Evolutionary conservation across 2,888 invertebrate species (phyloP).

Genomic region (Odiellus spinosus): DNA sequence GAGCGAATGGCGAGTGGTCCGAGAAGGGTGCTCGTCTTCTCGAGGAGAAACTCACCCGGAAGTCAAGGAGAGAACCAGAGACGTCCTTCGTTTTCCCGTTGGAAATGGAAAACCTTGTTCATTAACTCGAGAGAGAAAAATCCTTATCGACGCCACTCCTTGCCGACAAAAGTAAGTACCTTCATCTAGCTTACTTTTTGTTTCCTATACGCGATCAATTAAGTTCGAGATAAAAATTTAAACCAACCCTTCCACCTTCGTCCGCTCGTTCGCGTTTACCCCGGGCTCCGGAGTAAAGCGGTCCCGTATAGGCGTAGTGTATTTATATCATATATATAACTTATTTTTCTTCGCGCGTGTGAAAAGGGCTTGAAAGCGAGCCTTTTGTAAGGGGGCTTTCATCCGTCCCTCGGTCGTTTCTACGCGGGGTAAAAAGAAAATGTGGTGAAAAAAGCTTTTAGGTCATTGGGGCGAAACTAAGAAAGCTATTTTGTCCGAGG

Average conservation of each 20-base stretch:
- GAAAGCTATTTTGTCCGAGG: background rate
- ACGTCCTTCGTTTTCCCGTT: conserved; percentile 26
- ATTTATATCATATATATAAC: no score
- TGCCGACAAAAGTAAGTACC: background rate
- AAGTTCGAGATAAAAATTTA: no score
- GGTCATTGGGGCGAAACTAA: background rate
- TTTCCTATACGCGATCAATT: no score
- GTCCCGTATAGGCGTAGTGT: no score
- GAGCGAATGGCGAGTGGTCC: conserved; percentile 41
- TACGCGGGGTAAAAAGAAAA: no score
- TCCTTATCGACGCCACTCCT: background rate
- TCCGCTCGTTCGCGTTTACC: no score
- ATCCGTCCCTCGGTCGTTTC: no score
- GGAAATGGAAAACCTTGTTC: conserved; percentile 30
- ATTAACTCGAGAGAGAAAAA: conserved; percentile 25
- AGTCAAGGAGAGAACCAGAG: conserved; percentile 26
- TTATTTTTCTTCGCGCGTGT: no score
- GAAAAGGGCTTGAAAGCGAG: no score
- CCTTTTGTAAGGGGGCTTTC: no score
- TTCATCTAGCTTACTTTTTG: conserved; percentile 1
- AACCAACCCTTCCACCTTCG: no score
- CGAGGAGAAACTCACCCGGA: conserved; percentile 29
- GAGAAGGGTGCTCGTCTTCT: conserved; percentile 36
- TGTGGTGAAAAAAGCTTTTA: background rate
- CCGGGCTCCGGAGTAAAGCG: no score